Conservation (phyloP, 2,113 vertebrate genomes). For the Saccopteryx bilineata region DNA sequence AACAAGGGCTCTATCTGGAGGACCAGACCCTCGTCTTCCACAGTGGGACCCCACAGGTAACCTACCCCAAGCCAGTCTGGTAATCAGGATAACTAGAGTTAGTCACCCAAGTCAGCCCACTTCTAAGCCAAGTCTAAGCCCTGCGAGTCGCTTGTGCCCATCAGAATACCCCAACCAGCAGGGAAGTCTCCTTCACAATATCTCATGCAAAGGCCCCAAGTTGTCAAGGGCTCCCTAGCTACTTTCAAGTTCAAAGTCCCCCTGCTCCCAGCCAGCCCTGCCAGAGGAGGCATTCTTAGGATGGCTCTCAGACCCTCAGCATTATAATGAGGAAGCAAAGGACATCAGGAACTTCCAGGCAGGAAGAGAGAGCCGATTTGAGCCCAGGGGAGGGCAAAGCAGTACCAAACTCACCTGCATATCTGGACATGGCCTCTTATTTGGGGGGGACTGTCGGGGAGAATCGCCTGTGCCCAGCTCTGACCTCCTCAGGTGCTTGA, state of each 20-base stretch:
- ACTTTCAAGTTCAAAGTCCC: conserved; percentile 56
- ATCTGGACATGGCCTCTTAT: conserved; percentile 94
- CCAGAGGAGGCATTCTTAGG: conserved; percentile 27
- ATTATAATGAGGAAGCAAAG: conserved; percentile 59
- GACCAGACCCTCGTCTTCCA: not conserved
- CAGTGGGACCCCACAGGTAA: not conserved
- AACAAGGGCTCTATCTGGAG: not conserved
- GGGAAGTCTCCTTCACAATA: not conserved
- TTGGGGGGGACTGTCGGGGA: conserved; percentile 91
- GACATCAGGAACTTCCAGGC: conserved; percentile 20
- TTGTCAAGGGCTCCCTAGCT: not conserved
- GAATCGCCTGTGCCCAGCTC: conserved; percentile 77
- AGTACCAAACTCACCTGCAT: conserved; percentile 91
- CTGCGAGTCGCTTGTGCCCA: not conserved
- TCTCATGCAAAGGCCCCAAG: conserved; percentile 16
- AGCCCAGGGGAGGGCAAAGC: not conserved
- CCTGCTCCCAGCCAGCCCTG: conserved; percentile 3
- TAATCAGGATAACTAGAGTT: not conserved
- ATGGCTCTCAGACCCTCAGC: conserved; percentile 46
- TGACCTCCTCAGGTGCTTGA: conserved; percentile 95
- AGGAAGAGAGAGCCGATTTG: not conserved
- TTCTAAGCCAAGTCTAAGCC: conserved; percentile 49
- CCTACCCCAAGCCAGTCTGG: conserved; percentile 4
- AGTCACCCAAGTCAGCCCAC: conserved; percentile 34
- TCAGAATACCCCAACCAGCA: conserved; percentile 44